Evolutionary conservation across 2,113 vertebrate genomes (phyloP).

Genomic region (Machaerirhynchus nigripectus): DNA sequence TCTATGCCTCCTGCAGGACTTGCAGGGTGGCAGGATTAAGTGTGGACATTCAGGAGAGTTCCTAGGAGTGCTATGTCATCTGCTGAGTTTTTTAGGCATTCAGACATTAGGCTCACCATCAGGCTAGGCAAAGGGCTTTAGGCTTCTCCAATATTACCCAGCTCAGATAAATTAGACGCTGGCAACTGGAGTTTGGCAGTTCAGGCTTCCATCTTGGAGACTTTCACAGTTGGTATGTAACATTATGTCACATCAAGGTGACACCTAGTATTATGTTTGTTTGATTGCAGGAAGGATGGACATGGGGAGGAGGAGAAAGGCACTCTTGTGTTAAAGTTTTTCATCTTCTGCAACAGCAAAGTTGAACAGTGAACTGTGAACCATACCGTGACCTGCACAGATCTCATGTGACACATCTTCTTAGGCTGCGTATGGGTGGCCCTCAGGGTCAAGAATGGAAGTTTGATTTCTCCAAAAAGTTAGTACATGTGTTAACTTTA

Average conservation of each 20-base stretch:
- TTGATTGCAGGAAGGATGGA: background rate
- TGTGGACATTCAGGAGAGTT: background rate
- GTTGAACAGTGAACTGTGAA: background rate
- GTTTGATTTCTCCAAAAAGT: background rate
- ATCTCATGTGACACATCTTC: background rate
- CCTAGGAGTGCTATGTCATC: background rate
- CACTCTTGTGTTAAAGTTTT: background rate
- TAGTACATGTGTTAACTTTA: background rate
- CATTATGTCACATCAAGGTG: background rate
- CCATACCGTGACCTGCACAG: background rate
- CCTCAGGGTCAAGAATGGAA: background rate
- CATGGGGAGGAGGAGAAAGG: background rate
- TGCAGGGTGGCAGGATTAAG: background rate
- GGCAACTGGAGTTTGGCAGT: background rate
- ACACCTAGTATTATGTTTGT: background rate
- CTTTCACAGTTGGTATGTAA: background rate
- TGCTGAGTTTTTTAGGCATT: background rate
- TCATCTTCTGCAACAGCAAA: background rate
- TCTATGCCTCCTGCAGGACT: background rate
- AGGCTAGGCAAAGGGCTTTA: background rate
- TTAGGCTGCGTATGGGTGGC: background rate
- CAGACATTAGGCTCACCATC: background rate
- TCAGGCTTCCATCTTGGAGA: background rate
- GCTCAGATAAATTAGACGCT: background rate
- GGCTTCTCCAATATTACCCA: background rate